These are phyloP conservation scores for Microcebus griseorufus DNA, from an alignment of 2,113 vertebrate species.

Conservation along the genomic window DNA sequence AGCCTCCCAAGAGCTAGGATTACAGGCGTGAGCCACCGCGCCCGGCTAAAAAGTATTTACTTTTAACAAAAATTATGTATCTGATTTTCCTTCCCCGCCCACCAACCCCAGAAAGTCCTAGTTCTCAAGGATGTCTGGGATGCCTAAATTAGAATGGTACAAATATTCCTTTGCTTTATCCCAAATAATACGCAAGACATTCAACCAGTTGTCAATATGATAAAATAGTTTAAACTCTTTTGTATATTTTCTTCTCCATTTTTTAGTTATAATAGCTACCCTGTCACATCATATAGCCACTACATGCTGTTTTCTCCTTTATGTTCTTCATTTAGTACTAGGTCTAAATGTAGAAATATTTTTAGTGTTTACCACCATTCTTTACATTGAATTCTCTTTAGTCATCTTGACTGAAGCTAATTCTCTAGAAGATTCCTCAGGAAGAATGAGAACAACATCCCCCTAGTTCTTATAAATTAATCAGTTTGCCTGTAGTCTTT, in stretches of 20 bases:
- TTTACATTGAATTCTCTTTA: not conserved
- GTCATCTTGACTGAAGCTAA: not conserved
- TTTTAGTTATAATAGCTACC: not conserved
- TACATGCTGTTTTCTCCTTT: not conserved
- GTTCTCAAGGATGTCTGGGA: not conserved
- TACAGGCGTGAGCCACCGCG: no score
- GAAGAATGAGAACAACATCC: not conserved
- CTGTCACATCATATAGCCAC: not conserved
- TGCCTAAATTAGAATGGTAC: not conserved
- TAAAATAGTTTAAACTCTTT: not conserved
- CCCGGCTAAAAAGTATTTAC: not conserved
- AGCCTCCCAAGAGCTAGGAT: no score
- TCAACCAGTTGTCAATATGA: not conserved
- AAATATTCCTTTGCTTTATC: conserved; percentile 5
- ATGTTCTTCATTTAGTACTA: not conserved
- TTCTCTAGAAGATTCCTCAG: not conserved
- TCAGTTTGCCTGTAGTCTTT: not conserved
- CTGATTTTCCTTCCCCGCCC: not conserved
- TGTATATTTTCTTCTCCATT: not conserved
- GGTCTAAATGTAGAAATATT: not conserved
- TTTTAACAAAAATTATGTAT: not conserved
- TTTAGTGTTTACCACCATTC: not conserved
- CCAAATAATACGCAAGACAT: not conserved
- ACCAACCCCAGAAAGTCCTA: not conserved
- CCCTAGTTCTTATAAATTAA: not conserved